Percentiles rank a stretch among this genome's conserved stretches.
Conservation (phyloP, 2,888 invertebrate genomes). For the Drosophila paramelanica region DNA sequence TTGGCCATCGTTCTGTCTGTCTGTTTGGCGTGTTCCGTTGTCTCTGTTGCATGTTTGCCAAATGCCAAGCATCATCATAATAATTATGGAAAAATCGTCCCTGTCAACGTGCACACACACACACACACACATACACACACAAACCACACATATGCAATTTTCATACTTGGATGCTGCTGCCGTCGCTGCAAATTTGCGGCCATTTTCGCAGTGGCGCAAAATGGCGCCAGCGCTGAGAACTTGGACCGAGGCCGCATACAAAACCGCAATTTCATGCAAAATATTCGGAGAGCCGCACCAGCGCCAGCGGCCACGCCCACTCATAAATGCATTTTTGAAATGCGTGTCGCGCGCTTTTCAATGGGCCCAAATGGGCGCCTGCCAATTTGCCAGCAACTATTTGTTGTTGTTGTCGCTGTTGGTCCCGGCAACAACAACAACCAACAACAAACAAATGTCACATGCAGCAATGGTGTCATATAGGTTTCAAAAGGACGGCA, state of each 20-base stretch:
- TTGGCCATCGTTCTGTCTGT: constrained; percentile 46
- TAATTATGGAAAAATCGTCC: constrained; percentile 80
- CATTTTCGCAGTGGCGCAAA: constrained; percentile 61
- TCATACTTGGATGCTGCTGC: constrained; percentile 15
- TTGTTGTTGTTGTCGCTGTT: constrained; percentile 29
- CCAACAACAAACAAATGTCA: constrained; percentile 64
- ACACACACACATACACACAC: constrained; percentile 17
- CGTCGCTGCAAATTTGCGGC: constrained; percentile 59
- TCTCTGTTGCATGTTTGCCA: constrained; percentile 73
- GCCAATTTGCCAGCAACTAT: constrained; percentile 69
- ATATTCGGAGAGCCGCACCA: constrained; percentile 38
- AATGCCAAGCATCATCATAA: constrained; percentile 81
- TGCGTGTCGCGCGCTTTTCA: constrained; percentile 78
- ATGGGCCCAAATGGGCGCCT: constrained; percentile 42
- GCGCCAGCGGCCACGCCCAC: constrained; percentile 9
- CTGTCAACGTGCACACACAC: constrained; percentile 57
- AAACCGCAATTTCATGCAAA: constrained; percentile 73
- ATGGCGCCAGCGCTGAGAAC: constrained; percentile 53
- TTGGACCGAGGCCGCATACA: constrained; percentile 36
- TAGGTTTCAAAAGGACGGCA: not conserved
- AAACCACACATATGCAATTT: constrained; percentile 17
- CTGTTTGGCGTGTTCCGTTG: constrained; percentile 22
- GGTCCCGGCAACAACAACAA: constrained; percentile 30
- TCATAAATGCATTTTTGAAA: constrained; percentile 73
- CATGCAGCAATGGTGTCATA: constrained; percentile 49